A percentile compares a stretch with the other conserved stretches of the same genome.
Conservation (phyloP, 2,113 vertebrate genomes). For the Ochotona curzoniae region DNA sequence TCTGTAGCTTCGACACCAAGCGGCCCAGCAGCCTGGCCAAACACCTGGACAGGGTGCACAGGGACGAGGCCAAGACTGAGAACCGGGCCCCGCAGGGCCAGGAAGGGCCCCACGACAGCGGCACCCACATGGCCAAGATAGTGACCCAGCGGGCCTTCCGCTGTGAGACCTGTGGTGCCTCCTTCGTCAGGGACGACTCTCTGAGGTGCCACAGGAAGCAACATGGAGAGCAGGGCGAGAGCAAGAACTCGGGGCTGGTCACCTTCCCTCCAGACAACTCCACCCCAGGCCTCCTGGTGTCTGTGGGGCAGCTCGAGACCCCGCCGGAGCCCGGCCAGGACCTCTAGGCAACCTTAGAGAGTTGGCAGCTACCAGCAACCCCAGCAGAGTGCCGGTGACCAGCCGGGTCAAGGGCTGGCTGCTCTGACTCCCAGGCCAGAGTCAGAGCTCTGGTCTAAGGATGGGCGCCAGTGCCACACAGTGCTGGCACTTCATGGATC, state of each 20-base stretch:
- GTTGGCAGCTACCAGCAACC: no score
- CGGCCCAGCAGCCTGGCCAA: slow-evolving; percentile 97
- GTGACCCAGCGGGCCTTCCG: slow-evolving; percentile 93
- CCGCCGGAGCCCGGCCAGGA: slow-evolving; percentile 79
- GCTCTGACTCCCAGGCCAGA: slow-evolving; percentile 88
- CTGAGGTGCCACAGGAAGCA: slow-evolving; percentile 96
- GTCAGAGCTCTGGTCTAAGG: slow-evolving; percentile 86
- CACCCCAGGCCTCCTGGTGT: slow-evolving; percentile 59
- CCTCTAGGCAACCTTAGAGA: slow-evolving; percentile 58
- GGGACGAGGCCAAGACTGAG: slow-evolving; percentile 84
- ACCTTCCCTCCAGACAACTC: slow-evolving; percentile 87
- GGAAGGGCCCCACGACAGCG: slow-evolving; percentile 64
- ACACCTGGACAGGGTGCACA: slow-evolving; percentile 92
- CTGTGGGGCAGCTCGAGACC: slow-evolving; percentile 80
- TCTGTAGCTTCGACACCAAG: slow-evolving; percentile 95
- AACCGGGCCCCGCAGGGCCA: slow-evolving; percentile 76
- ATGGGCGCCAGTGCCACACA: slow-evolving; percentile 71
- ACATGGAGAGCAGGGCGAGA: slow-evolving; percentile 86
- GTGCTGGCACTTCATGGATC: background rate
- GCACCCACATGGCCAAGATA: slow-evolving; percentile 90
- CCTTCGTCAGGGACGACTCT: slow-evolving; percentile 96
- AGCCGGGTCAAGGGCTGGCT: slow-evolving; percentile 75
- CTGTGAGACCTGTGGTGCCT: slow-evolving; percentile 92
- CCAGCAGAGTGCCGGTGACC: no score
- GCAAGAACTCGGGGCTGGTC: slow-evolving; percentile 78